A percentile compares a stretch with the other conserved stretches of the same genome.
These are phyloP conservation scores for Morone saxatilis DNA, from an alignment of 2,113 vertebrate genomes.

Conservation along the genomic window DNA sequence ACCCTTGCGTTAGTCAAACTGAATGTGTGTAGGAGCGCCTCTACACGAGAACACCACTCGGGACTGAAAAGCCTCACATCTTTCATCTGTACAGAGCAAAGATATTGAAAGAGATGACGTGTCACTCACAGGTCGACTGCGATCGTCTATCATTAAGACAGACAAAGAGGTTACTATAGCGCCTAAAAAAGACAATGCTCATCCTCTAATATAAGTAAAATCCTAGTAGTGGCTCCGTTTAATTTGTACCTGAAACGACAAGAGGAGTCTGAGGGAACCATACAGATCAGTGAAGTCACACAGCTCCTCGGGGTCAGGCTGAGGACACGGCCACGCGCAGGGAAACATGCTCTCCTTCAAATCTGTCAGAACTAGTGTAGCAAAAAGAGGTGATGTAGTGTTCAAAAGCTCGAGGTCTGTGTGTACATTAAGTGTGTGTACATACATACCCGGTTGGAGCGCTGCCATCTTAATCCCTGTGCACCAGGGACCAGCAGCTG, in stretches of 20 bases:
- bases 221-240: rapidly evolving
- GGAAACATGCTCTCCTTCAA: slow-evolving; percentile 53
- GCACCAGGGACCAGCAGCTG: slow-evolving; percentile 79
- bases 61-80: slow-evolving; percentile 54
- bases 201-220: background rate
- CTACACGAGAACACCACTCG: slow-evolving; percentile 68
- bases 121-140: background rate
- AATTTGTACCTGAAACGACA: slow-evolving; percentile 76
- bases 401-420: background rate
- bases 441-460: slow-evolving; percentile 75
- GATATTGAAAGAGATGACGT: background rate
- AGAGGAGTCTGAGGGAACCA: slow-evolving; percentile 68
- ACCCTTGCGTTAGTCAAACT: slow-evolving; percentile 85
- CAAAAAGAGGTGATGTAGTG: background rate
- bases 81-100: slow-evolving; percentile 73
- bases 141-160: background rate
- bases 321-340: slow-evolving; percentile 1
- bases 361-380: slow-evolving; percentile 42
- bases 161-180: background rate
- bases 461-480: slow-evolving; percentile 45
- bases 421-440: background rate
- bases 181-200: background rate
- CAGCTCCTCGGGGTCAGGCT: slow-evolving; percentile 76
- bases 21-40: slow-evolving; percentile 83
- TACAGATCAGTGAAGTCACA: slow-evolving; percentile 66